Conservation (phyloP, 64 coral and sea anemone genomes). For the Montipora sp. region DNA sequence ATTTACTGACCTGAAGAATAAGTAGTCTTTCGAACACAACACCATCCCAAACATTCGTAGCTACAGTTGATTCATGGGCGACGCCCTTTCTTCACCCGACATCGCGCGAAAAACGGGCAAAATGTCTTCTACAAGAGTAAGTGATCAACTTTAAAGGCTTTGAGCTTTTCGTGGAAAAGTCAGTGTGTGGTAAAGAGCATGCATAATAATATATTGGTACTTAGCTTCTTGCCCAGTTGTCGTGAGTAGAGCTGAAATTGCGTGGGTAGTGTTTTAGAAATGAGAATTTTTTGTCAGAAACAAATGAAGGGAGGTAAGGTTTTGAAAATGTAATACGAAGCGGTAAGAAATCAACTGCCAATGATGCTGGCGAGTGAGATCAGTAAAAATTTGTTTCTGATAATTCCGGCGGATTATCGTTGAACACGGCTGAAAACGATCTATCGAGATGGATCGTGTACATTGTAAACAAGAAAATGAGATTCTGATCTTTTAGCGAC, state of each 20-base stretch:
- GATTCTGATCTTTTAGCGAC: no score
- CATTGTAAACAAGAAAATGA: no score
- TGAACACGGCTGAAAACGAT: no score
- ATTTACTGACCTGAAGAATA: not conserved
- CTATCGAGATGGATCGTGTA: no score
- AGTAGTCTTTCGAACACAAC: not conserved
- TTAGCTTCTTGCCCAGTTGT: not conserved
- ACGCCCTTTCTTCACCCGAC: not conserved
- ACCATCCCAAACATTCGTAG: not conserved
- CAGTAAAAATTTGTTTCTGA: no score
- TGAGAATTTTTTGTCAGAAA: not conserved
- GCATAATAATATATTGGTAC: not conserved
- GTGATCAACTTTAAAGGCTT: not conserved
- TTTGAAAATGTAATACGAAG: not conserved
- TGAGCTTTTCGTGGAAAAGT: not conserved
- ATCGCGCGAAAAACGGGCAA: not conserved
- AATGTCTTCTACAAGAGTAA: not conserved
- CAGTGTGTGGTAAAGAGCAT: conserved; percentile 10
- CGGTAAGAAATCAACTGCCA: not conserved
- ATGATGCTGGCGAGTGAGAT: no score
- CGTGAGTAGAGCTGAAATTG: not conserved
- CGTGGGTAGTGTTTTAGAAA: not conserved
- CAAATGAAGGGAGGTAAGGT: not conserved
- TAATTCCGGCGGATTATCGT: no score
- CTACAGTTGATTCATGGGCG: not conserved